Conservation (phyloP, 2,797 vertebrate genomes). For the Sebastes steindachneri region DNA sequence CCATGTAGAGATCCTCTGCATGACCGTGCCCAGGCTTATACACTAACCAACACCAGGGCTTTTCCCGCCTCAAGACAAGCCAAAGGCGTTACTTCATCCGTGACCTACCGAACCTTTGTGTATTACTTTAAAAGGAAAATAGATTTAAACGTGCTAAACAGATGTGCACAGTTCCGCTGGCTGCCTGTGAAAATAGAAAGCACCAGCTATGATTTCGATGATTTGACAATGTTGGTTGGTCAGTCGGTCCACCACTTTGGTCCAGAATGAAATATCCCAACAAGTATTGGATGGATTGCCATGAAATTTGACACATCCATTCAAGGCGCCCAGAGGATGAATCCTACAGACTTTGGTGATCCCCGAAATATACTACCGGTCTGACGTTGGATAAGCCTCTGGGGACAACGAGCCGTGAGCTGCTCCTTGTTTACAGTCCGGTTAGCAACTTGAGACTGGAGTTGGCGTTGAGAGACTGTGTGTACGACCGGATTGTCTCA, state of each 20-base stretch:
- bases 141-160: neutral
- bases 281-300: neutral
- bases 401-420: too few relatives aligned
- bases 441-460: too few relatives aligned
- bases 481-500: too few relatives aligned
- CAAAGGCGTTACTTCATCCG: neutral
- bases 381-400: too few relatives aligned
- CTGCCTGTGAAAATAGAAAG: neutral
- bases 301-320: neutral
- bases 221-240: neutral
- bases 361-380: too few relatives aligned
- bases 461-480: too few relatives aligned
- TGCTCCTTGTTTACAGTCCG: too few relatives aligned
- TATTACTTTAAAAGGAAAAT: neutral
- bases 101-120: slow-evolving; percentile 14
- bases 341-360: neutral
- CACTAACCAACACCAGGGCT: neutral
- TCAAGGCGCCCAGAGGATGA: neutral
- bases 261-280: neutral
- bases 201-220: neutral
- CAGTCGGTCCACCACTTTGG: neutral
- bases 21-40: neutral
- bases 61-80: neutral
- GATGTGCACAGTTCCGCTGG: neutral
- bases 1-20: neutral